Evolutionary conservation across 2,113 vertebrate genomes (phyloP).

Genomic region (Oriolus oriolus): DNA sequence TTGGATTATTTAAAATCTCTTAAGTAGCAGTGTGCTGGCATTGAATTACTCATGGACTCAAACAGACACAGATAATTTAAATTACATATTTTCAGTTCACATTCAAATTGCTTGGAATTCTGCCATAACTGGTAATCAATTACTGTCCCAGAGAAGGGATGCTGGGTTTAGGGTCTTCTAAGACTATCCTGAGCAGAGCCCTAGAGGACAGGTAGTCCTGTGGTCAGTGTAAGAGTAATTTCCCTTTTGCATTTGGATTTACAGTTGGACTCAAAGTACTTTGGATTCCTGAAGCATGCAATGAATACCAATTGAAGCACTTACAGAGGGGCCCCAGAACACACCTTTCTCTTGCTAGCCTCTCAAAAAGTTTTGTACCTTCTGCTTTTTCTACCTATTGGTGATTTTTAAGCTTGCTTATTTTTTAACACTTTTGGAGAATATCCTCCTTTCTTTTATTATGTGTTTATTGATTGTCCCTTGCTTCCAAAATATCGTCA

Average conservation of each 20-base stretch:
- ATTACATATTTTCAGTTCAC: background rate
- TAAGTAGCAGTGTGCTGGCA: background rate
- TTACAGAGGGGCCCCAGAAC: background rate
- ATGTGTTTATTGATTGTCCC: background rate
- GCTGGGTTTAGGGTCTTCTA: background rate
- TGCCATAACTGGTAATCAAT: background rate
- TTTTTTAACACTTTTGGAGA: background rate
- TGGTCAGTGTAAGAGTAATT: background rate
- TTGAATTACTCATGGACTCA: background rate
- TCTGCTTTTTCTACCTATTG: background rate
- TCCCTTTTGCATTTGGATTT: background rate
- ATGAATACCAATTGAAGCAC: background rate
- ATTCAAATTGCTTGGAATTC: background rate
- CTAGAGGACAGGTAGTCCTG: background rate
- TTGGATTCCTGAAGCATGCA: background rate
- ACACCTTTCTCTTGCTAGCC: background rate
- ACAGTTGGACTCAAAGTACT: background rate
- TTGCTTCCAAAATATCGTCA: background rate
- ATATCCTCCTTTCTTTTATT: background rate
- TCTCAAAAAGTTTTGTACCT: background rate
- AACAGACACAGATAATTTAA: background rate
- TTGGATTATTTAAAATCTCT: background rate
- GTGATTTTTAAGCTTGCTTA: background rate
- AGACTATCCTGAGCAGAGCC: background rate
- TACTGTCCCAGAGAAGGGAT: background rate